These are phyloP conservation scores for Nerophis ophidion DNA, from an alignment of 2,113 vertebrate species.

Conservation along the genomic window DNA sequence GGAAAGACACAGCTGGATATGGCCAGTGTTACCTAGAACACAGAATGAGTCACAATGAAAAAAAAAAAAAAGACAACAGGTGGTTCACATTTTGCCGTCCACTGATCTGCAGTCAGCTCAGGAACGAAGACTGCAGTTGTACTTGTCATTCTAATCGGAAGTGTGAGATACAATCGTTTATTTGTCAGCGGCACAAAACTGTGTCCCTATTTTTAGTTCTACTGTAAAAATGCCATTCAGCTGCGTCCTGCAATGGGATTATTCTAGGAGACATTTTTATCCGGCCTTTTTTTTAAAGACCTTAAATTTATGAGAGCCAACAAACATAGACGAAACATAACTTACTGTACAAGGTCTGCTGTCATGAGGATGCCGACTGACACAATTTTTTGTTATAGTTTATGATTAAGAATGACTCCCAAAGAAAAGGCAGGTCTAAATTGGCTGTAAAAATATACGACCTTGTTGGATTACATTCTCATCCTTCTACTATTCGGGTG, in stretches of 20 bases:
- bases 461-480: no score
- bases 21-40: slow-evolving; percentile 12
- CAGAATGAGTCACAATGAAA: slow-evolving; percentile 5
- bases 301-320: no score
- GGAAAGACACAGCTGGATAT: slow-evolving; percentile 9
- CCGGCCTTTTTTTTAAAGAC: no score
- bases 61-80: slow-evolving; percentile 2
- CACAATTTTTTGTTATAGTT: no score
- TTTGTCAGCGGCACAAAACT: slow-evolving; percentile 9
- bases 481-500: no score
- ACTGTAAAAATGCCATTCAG: not conserved
- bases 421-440: no score
- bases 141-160: slow-evolving; percentile 16
- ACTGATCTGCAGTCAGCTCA: not conserved
- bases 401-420: no score
- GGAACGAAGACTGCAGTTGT: slow-evolving; percentile 7
- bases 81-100: slow-evolving; percentile 11
- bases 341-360: no score
- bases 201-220: not conserved
- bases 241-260: not conserved
- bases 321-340: no score
- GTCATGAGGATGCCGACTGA: no score
- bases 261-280: no score
- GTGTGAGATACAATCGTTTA: slow-evolving; percentile 11
- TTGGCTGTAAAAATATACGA: no score